phyloP scores from a whole-genome alignment of 2,888 invertebrate genomes.

The Agonum fuliginosum region DNA sequence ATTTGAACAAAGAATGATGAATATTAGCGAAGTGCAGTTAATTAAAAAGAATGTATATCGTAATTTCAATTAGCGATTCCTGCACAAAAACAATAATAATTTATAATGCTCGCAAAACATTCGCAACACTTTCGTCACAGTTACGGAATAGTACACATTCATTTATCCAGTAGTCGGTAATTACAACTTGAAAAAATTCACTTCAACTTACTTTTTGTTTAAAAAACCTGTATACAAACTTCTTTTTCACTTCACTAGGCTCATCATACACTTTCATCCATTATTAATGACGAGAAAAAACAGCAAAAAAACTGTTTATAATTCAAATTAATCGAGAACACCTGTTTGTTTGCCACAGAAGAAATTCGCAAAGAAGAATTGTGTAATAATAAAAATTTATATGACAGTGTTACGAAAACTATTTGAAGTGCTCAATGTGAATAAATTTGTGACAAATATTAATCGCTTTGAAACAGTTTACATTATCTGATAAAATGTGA shows the following conservation, averaged over 20 bases:
- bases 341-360: slow-evolving; percentile 27
- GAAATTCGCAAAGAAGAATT: slow-evolving; percentile 38
- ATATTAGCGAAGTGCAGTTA: slow-evolving; percentile 30
- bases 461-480: slow-evolving; percentile 24
- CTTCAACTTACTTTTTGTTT: slow-evolving; percentile 13
- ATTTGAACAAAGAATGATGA: slow-evolving; percentile 28
- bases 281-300: slow-evolving; percentile 45
- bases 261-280: slow-evolving; percentile 35
- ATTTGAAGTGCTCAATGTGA: not conserved
- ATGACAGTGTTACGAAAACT: slow-evolving; percentile 34
- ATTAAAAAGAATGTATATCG: slow-evolving; percentile 39
- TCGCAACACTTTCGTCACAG: slow-evolving; percentile 39
- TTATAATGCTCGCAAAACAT: slow-evolving; percentile 39
- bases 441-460: slow-evolving; percentile 14
- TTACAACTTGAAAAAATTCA: slow-evolving; percentile 20
- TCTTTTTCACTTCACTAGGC: slow-evolving; percentile 31
- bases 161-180: slow-evolving; percentile 31
- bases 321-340: slow-evolving; percentile 44
- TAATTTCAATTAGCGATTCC: slow-evolving; percentile 36
- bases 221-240: slow-evolving; percentile 23
- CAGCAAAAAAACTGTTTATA: slow-evolving; percentile 27
- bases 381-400: slow-evolving; percentile 38
- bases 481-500: slow-evolving; percentile 21
- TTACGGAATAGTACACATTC: slow-evolving; percentile 28
- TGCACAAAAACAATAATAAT: slow-evolving; percentile 39